Evolutionary conservation across 2,797 vertebrate genomes (phyloP), one percentile per base, ranked within the genome.

Genomic region (Girardinus metallicus): DNA sequence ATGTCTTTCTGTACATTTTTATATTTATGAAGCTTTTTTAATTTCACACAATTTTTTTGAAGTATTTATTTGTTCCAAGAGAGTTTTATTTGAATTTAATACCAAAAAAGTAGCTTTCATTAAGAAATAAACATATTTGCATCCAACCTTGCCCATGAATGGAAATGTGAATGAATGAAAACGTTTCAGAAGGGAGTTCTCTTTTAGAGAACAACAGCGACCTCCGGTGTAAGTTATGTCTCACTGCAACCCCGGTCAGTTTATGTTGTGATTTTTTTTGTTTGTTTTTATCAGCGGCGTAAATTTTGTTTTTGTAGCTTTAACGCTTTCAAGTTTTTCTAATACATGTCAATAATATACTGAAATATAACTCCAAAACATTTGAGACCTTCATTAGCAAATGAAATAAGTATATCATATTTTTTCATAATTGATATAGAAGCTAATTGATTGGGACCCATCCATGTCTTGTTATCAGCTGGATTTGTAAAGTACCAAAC

Each of bases 141-240:
- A 21, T 68, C 23, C 10, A 68, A 2, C 13, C n/a, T 71, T 71
- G 26, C 23, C 15, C n/a, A 29, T 43, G 68, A 43, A 71, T 44
- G 26, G 44, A 44, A 7, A 15, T 16, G 5, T n/a, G 68, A 44
- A 44, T 71, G 41, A 71, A 71, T 71, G 23, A 44, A 39, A 66
- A 39, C 1, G 9, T 15, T 66, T 53, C 23, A 15, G 53, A 47
- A 0, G 26, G 44, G 51, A 73, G 0, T 39, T 10, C 41, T 23
- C 53, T 71, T 74, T 80, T 74, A 74, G 71, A 29, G 26, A 15
- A 79, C 36, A 9, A 75, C 44, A 53, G 77, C 79, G 84, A 87
- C 91, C 83, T 82, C 94, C 93, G 41, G 76, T 80, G 93, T 3
- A 15, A 66, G 70, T 10, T 1, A 0, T 0, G 1, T 1, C 4